Conservation (phyloP, 2,888 invertebrate genomes). For the Tribolium freemani region DNA sequence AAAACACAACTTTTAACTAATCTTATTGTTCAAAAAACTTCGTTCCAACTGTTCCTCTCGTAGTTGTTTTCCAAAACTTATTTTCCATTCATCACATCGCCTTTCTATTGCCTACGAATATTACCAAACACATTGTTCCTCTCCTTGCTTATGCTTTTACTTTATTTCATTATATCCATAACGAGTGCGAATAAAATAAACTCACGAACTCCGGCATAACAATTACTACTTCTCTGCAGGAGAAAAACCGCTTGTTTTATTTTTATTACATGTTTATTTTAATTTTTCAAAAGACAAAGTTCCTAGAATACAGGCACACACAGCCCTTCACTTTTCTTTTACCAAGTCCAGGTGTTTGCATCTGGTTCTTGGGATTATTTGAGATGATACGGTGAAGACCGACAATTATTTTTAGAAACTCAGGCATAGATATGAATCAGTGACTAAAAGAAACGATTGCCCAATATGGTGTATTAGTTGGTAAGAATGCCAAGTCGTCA, state of each 20-base stretch:
- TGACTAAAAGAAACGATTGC: not conserved
- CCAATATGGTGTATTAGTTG: not conserved
- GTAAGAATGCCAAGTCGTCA: not conserved
- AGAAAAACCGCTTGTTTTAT: no score
- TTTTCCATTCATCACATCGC: not conserved
- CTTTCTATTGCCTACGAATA: not conserved
- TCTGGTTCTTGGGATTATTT: not conserved
- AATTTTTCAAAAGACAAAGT: no score
- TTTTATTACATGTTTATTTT: no score
- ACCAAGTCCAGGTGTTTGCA: not conserved
- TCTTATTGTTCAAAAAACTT: constrained; percentile 12
- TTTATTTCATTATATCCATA: not conserved
- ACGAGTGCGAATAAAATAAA: not conserved
- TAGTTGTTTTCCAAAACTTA: not conserved
- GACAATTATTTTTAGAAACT: not conserved
- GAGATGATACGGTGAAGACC: not conserved
- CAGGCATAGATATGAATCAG: not conserved
- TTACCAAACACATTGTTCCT: not conserved
- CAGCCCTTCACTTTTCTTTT: not conserved
- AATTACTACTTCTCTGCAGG: not conserved
- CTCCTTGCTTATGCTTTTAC: not conserved
- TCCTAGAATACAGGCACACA: no score
- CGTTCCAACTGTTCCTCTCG: not conserved
- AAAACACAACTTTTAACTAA: not conserved
- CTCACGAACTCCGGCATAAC: not conserved